Conservation (phyloP, 2,113 vertebrate genomes). For the Abramis brama region DNA sequence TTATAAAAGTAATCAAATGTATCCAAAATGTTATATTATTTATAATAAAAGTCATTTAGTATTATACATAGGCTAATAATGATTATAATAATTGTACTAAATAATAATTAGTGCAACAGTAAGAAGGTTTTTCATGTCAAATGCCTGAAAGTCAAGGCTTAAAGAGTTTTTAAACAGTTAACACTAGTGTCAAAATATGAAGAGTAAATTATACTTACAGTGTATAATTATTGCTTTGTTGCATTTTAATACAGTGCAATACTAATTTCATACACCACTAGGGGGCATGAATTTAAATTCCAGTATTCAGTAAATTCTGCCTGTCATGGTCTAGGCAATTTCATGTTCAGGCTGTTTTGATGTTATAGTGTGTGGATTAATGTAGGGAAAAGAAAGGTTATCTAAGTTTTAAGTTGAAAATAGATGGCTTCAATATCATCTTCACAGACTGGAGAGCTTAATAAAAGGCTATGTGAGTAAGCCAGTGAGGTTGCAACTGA, state of each 20-base stretch:
- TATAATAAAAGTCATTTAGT: not conserved
- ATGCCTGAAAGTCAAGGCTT: not conserved
- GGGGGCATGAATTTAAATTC: not conserved
- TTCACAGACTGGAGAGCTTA: constrained; percentile 21
- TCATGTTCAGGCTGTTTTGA: constrained; percentile 10
- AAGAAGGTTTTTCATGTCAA: not conserved
- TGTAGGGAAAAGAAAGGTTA: constrained; percentile 1
- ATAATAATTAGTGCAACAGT: not conserved
- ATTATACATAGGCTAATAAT: not conserved
- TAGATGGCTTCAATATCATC: constrained; percentile 26
- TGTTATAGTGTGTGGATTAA: not conserved
- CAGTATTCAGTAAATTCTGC: not conserved
- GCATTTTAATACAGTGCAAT: not conserved
- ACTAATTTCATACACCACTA: not conserved
- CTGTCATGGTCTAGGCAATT: not conserved
- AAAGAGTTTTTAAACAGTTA: not conserved
- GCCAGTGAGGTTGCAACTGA: not conserved
- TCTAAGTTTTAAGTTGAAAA: constrained; percentile 26
- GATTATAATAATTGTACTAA: not conserved
- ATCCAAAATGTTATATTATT: no score
- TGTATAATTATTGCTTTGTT: not conserved
- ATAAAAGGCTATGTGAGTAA: not conserved
- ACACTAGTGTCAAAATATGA: not conserved
- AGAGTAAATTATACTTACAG: not conserved
- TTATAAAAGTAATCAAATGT: no score